Percentiles rank a stretch among this genome's conserved stretches.
These are phyloP conservation scores for Ferrisia virgata DNA, from an alignment of 2,888 invertebrate species.

Conservation along the genomic window DNA sequence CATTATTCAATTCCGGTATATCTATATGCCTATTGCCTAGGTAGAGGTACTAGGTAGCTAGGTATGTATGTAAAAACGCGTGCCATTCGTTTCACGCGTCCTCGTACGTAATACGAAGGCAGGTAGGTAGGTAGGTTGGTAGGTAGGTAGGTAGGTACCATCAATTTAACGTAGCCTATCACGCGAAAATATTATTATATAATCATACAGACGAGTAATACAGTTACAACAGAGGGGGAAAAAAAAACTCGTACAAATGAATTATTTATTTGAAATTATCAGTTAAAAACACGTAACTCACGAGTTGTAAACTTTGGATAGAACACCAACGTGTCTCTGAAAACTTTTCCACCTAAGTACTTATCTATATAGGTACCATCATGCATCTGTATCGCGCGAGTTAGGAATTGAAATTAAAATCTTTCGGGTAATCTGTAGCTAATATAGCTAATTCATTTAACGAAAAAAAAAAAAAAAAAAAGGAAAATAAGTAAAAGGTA, in stretches of 20 bases:
- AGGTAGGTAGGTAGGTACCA: too few relatives aligned
- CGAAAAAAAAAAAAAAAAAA: neutral
- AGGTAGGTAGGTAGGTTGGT: too few relatives aligned
- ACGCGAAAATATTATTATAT: too few relatives aligned
- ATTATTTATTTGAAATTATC: constrained; percentile 29
- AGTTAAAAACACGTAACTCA: neutral
- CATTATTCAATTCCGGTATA: neutral
- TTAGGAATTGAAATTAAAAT: neutral
- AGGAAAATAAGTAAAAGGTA: neutral
- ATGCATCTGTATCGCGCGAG: too few relatives aligned
- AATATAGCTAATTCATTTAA: neutral
- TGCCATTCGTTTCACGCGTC: neutral
- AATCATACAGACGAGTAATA: neutral
- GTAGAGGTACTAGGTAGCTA: too few relatives aligned
- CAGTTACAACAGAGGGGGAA: neutral
- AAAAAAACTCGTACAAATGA: neutral
- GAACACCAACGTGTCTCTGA: neutral
- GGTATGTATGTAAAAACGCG: neutral
- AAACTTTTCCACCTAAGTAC: neutral
- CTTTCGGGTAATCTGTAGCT: neutral
- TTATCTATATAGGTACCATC: too few relatives aligned
- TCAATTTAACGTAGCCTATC: too few relatives aligned
- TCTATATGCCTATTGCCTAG: too few relatives aligned
- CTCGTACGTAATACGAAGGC: neutral
- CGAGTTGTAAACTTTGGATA: neutral